Base-by-base conservation (phyloP, 2,797 vertebrate species). In the Distichodus sexfasciatus region DNA sequence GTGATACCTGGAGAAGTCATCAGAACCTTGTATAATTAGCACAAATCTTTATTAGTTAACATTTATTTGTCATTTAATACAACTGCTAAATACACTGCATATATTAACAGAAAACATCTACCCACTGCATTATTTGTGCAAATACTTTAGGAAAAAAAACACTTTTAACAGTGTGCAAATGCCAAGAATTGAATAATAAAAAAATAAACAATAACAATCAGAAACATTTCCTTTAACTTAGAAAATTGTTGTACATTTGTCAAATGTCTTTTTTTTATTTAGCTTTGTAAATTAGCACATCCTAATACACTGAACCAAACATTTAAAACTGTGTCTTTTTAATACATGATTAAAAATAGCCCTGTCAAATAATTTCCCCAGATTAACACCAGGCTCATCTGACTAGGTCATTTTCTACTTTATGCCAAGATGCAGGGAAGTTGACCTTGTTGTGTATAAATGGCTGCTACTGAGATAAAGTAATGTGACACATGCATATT, bases 61-160 rank as follows among this genome's bases (percentile, higher is more conserved):
- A 61, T 75, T 74, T 82, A 75, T 76, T 71, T n/a, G 79, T 75
- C 67, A 58, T 75, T 74, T 63, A 80, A 55, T 63, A 77, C 58
- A 62, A 61, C 55, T 81, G 73, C 40, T 10, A 26, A 48, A 84
- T 69, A 71, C 63, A 77, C 69, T 58, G 44, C 43, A 60, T 53
- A 87, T 15, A 1, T 62, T 75, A 79, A 77, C 70, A 66, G 48
- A 66, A 76, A 69, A 36, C 33, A 66, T 66, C 55, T 70, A 83
- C 50, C 82, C 72, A 76, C 66, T 80, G 77, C 79, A 88, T 75
- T 50, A 79, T 78, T 12, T 65, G 78, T 62, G 69, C 70, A 76
- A n/a, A 65, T 74, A 89, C 79, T 74, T 59, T 79, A 85, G 81
- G 82, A 83, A 76, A 83, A 83, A 50, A 87, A 81, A 73, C 76